Conservation (phyloP, 2,113 vertebrate species). For the Chaetops frenatus region DNA sequence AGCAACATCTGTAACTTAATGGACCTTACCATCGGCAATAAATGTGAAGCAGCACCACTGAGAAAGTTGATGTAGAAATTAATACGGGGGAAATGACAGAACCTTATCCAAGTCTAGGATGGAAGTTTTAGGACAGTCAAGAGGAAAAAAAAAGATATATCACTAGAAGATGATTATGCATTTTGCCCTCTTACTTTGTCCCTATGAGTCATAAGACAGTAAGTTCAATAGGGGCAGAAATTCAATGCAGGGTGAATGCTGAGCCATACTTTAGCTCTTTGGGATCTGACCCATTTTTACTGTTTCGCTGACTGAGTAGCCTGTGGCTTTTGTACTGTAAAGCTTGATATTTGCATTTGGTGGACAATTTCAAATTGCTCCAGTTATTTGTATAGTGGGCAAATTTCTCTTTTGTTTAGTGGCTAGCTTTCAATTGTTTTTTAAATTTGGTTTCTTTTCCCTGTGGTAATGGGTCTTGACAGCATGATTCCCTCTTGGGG, state of each 20-base stretch:
- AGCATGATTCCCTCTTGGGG: not conserved
- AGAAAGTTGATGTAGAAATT: not conserved
- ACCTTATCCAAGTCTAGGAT: not conserved
- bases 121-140: not conserved
- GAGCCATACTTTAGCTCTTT: not conserved
- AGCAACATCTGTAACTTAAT: not conserved
- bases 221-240: not conserved
- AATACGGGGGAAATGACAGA: not conserved
- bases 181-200: not conserved
- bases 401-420: not conserved
- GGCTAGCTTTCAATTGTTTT: not conserved
- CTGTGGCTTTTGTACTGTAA: not conserved
- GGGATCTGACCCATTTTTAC: not conserved
- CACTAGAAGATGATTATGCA: not conserved
- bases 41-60: not conserved
- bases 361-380: not conserved
- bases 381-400: not conserved
- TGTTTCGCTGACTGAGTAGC: not conserved
- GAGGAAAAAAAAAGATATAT: not conserved
- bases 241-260: accelerated
- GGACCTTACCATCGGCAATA: not conserved
- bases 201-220: not conserved
- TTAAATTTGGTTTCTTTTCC: not conserved
- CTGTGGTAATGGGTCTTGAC: not conserved
- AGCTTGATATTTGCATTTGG: not conserved